Base-by-base conservation (phyloP, 1,140 invertebrate genomes). In the Elysia chlorotica region DNA sequence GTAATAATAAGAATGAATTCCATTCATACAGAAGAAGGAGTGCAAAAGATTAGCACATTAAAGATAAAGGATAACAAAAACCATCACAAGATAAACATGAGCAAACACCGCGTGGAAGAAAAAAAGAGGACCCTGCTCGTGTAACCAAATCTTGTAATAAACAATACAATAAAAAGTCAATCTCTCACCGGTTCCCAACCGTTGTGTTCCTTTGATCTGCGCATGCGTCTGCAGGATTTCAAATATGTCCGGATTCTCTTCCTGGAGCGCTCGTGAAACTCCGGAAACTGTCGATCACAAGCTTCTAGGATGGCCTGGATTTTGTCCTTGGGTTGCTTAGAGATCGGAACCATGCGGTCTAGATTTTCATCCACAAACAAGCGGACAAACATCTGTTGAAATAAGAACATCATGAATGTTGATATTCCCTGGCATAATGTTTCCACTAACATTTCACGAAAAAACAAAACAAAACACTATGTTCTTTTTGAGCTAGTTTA, bases 261-360 rank as follows among this genome's bases (percentile, higher is more conserved):
- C 75, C 96, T 90, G 57, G 96, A 95, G 70, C 96, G 90, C 85
- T 97, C 95, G 48, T 95, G 94, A 85, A 97, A 98, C 89, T 98
- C 96, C 54, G 96, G 96, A 86, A 98, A 98, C 88, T 98, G 96
- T 79, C 96, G 90, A 71, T 95, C 94, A 88, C 96, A 98, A 4
- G 96, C 97, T 84, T 98, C 96, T 79, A 98, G 96, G 83, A 98
- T 98, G 14, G 96, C 96, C 85, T 98, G 96, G 76, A 98, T 96
- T 90, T 98, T 98, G 85, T 98, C 96, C 86, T 98, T 98, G 3
- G 96, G 96, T 88, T 98, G 96, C 85, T 97, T 97, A 35, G 95
- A 97, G 82, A 98, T 98, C 65, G 96, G 96, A 74, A 98, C 95
- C 88, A 96, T 96, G 82, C 96, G 91, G 84, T 98, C 96, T 78